These are phyloP conservation scores for Pseudomugil tenellus DNA, from an alignment of 2,797 vertebrate genomes.

Conservation along the genomic window DNA sequence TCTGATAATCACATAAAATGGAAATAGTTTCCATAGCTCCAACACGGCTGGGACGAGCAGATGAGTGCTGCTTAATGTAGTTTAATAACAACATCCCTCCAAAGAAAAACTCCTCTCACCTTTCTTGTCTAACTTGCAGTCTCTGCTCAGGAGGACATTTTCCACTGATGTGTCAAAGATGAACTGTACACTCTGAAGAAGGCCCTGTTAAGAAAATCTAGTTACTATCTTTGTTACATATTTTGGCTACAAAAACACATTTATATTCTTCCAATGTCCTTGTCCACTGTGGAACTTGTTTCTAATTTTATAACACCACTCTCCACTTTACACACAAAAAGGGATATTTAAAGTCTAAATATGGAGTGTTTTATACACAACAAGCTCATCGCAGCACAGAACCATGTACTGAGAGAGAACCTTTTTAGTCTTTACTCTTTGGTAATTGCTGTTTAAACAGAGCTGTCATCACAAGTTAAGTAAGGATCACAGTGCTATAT, in stretches of 20 bases:
- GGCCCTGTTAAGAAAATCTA: conserved; percentile 83
- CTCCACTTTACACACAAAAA: conserved; percentile 43
- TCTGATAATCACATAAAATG: conserved; percentile 36
- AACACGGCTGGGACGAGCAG: background rate
- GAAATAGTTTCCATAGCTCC: conserved; percentile 18
- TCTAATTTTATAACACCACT: conserved; percentile 22
- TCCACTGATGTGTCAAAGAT: conserved; percentile 90
- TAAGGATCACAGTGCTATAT: conserved; percentile 38
- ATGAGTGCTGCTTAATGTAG: conserved; percentile 1
- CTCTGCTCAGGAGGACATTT: conserved; percentile 89
- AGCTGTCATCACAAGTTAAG: conserved; percentile 41
- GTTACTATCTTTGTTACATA: conserved; percentile 1
- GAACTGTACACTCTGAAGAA: conserved; percentile 92
- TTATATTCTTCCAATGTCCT: background rate
- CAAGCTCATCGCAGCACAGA: conserved; percentile 34
- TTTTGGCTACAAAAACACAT: background rate
- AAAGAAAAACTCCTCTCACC: conserved; percentile 78
- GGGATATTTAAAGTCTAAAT: conserved; percentile 60
- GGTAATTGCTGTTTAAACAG: conserved; percentile 43
- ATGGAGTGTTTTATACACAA: conserved; percentile 35
- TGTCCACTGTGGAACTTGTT: conserved; percentile 6
- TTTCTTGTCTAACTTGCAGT: conserved; percentile 87
- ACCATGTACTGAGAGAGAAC: conserved; percentile 20
- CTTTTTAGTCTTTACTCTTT: conserved; percentile 30
- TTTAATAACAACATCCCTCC: background rate